phyloP scores from a whole-genome alignment of 2,113 vertebrate genomes.

The Panurus biarmicus region DNA sequence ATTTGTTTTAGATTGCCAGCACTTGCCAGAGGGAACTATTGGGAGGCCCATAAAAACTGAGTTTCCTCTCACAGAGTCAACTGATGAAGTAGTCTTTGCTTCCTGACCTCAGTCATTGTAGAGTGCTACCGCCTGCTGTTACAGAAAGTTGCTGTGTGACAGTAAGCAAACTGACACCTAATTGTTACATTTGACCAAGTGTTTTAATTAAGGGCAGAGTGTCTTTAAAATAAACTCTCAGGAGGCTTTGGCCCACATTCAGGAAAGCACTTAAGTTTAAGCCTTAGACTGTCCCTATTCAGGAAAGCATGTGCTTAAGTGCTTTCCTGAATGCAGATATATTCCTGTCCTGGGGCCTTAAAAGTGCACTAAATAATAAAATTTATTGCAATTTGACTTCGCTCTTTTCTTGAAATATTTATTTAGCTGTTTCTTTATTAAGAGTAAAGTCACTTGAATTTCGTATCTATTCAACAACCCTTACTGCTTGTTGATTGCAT shows the following conservation, averaged over 20 bases:
- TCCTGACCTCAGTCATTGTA: conserved; percentile 5
- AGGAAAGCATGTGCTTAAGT: conserved; percentile 54
- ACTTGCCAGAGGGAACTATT: background rate
- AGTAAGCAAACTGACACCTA: conserved; percentile 34
- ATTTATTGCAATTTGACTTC: conserved; percentile 21
- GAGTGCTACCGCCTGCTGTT: background rate
- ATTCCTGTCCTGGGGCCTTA: conserved; percentile 16
- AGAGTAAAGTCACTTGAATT: background rate
- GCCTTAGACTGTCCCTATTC: background rate
- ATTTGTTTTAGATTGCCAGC: background rate
- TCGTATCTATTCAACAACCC: background rate
- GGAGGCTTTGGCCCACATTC: conserved; percentile 26
- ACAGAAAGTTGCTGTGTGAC: conserved; percentile 8
- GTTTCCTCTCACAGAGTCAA: background rate
- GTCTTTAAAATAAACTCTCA: conserved; percentile 42
- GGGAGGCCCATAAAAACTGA: conserved; percentile 23
- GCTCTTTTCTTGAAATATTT: conserved; percentile 13
- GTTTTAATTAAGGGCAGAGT: conserved; percentile 43
- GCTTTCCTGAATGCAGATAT: conserved; percentile 53
- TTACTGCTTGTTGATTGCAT: background rate
- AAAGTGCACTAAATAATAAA: conserved; percentile 25
- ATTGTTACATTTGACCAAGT: conserved; percentile 14
- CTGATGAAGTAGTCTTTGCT: background rate
- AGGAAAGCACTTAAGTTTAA: conserved; percentile 59
- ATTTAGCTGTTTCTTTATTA: conserved; percentile 16